Conservation (phyloP, 1,140 invertebrate species). For the Ooceraea biroi region DNA sequence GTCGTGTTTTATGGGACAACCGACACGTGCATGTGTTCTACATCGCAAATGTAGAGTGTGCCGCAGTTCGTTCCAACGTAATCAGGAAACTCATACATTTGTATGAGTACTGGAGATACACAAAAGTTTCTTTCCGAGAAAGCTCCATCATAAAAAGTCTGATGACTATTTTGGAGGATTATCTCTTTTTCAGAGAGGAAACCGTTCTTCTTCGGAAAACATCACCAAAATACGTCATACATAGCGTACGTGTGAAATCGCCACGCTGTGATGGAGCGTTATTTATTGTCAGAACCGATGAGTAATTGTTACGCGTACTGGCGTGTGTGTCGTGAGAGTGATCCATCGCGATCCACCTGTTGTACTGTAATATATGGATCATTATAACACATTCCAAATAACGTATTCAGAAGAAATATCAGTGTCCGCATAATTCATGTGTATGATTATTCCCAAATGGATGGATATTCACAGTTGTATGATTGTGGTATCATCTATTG, state of each 20-base stretch:
- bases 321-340: background rate
- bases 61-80: background rate
- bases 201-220: background rate
- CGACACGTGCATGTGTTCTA: too few species aligned
- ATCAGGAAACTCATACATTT: background rate
- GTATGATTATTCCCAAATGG: background rate
- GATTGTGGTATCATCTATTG: background rate
- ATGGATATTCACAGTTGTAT: background rate
- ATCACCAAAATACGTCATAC: background rate
- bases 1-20: too few species aligned
- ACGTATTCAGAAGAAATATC: background rate
- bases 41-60: too few species aligned
- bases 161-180: slow-evolving; percentile 4
- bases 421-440: background rate
- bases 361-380: slow-evolving; percentile 6
- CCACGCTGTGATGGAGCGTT: background rate
- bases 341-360: slow-evolving; percentile 25
- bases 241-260: background rate
- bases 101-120: background rate
- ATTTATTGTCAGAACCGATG: slow-evolving; percentile 18
- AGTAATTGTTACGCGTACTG: slow-evolving; percentile 3
- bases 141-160: background rate
- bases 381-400: background rate
- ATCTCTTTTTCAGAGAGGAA: background rate
- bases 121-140: background rate